Conservation (phyloP, 2,797 vertebrate genomes). For the Anguilla marmorata region DNA sequence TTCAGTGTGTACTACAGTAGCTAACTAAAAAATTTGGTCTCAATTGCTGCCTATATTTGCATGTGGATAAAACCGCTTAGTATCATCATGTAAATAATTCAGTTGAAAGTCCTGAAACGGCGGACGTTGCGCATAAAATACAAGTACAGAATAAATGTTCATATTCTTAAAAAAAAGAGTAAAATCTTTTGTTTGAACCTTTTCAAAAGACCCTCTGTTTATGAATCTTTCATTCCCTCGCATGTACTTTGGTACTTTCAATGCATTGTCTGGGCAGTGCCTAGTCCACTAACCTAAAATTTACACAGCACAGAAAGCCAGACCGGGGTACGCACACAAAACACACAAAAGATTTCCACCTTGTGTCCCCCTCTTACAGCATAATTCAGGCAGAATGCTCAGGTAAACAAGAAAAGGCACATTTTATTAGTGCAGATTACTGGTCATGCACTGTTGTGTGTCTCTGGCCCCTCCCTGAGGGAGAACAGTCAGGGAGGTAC, state of each 20-base stretch:
- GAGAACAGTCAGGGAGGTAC: not conserved
- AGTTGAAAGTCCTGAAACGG: not conserved
- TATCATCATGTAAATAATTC: not conserved
- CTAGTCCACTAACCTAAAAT: constrained; percentile 2
- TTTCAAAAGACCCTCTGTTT: constrained; percentile 5
- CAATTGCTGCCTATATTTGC: not conserved
- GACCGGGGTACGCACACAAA: not conserved
- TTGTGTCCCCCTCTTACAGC: not conserved
- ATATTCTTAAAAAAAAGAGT: constrained; percentile 1
- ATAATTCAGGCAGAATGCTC: not conserved
- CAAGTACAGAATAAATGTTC: not conserved
- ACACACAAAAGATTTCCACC: not conserved
- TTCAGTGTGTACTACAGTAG: not conserved
- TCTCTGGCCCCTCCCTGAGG: not conserved
- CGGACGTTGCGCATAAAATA: not conserved
- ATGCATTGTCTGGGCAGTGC: not conserved
- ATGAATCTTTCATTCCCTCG: not conserved
- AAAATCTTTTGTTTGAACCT: constrained; percentile 7
- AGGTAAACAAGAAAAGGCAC: not conserved
- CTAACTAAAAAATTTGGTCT: not conserved
- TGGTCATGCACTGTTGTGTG: not conserved
- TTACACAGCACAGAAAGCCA: not conserved
- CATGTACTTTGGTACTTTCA: not conserved
- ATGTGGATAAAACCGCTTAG: not conserved
- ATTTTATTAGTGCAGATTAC: not conserved